phyloP scores from a whole-genome alignment of 2,888 invertebrate genomes.

The Dolichopus griseipennis region DNA sequence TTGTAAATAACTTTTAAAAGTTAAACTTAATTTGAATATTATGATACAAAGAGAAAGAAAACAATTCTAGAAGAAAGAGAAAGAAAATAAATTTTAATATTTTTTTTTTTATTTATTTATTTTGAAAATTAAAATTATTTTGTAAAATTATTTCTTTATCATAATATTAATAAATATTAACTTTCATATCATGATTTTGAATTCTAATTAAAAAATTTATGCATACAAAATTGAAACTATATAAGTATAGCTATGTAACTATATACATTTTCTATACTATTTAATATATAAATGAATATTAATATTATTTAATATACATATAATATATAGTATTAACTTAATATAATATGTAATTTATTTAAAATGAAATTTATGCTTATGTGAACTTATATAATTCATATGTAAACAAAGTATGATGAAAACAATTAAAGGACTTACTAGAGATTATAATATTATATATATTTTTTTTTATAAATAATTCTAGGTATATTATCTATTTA shows the following conservation, averaged over 20 bases:
- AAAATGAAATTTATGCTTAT: neutral
- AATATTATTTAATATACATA: neutral
- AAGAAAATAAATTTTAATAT: neutral
- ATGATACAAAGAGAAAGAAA: no score
- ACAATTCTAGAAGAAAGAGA: neutral
- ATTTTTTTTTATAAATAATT: neutral
- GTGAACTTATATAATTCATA: slow-evolving; percentile 6
- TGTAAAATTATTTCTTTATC: neutral
- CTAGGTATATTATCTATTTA: no score
- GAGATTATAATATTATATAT: neutral
- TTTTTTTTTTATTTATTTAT: neutral
- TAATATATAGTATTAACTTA: neutral
- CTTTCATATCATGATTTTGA: slow-evolving; percentile 1
- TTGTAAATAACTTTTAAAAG: no score
- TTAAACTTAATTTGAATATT: no score
- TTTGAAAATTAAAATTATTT: neutral
- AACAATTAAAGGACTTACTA: slow-evolving; percentile 1
- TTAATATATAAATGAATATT: neutral
- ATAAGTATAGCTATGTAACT: no score
- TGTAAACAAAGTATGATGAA: neutral
- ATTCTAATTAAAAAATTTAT: neutral
- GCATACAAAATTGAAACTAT: neutral
- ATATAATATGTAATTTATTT: neutral
- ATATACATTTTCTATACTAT: neutral
- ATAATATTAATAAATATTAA: slow-evolving; percentile 1